These are phyloP conservation scores for Mythimna vitellina DNA, from an alignment of 2,888 invertebrate species.

Conservation along the genomic window DNA sequence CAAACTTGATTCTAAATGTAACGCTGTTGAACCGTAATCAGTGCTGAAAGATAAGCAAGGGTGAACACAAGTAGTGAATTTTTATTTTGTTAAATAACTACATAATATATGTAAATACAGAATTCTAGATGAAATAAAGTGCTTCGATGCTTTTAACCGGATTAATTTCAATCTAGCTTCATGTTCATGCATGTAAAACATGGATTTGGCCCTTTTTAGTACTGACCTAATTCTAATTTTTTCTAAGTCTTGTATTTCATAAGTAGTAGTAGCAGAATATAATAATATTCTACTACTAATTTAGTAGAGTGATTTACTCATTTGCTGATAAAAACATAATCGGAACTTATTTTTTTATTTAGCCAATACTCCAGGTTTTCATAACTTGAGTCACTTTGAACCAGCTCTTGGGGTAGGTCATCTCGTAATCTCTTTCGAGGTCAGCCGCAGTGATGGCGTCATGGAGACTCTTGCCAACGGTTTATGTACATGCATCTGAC, in stretches of 20 bases:
- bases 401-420: too few relatives aligned
- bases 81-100: not conserved
- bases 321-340: too few relatives aligned
- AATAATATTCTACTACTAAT: not conserved
- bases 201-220: not conserved
- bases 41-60: constrained; percentile 8
- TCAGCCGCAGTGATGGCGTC: too few relatives aligned
- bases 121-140: constrained; percentile 21
- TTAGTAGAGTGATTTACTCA: too few relatives aligned
- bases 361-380: too few relatives aligned
- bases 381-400: too few relatives aligned
- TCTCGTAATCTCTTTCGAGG: too few relatives aligned
- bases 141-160: constrained; percentile 9
- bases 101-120: constrained; percentile 8
- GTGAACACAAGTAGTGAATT: constrained; percentile 2
- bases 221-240: not conserved
- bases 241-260: not conserved
- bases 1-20: not conserved
- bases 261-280: too few relatives aligned
- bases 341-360: too few relatives aligned
- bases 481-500: too few relatives aligned
- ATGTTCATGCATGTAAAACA: constrained; percentile 30
- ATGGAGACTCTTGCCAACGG: too few relatives aligned
- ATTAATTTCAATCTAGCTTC: constrained; percentile 12
- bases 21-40: not conserved